Evolutionary conservation across 2,888 invertebrate genomes (phyloP), one percentile per base, ranked within the genome.

Genomic region (Beris morrisii): DNA sequence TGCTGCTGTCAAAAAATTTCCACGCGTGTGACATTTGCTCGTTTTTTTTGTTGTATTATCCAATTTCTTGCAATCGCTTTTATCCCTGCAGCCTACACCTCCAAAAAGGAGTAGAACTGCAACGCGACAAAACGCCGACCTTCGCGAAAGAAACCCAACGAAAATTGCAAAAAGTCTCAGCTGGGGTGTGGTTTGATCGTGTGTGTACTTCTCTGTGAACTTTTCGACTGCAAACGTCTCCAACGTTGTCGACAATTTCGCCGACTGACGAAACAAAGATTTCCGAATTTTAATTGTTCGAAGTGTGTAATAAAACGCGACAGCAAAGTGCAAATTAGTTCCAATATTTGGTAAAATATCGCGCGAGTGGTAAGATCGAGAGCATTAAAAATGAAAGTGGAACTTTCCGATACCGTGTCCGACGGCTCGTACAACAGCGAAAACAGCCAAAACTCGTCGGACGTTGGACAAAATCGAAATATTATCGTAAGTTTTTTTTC

Each of bases 371-470:
- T 11, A n/a, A 55, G 55, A 43, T 45, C 43, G 30, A 22, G 15
- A 22, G 38, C 4, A 28, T 13, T 11, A 30, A 69, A 66, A 63
- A 65, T 69, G 65, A 69, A 69, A 67, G 54, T 64, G n/a, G 69
- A 69, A 50, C 32, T 69, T 12, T 44, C 65, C 2, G 69, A 69
- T 43, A 64, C 32, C 4, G 50, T 59, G 15, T 57, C 65, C 45
- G 67, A 69, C 44, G 67, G 58, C 7, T 69, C 69, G 11, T 67
- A 64, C 45, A 67, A 65, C 28, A 69, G 69, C 28, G 69, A 69
- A 53, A 67, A 65, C 44, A 69, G 69, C 28, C 67, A 69, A 58
- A 69, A 67, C 32, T 69, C 69, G 5, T 67, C 64, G 43, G 69
- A 69, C 48, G 57, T 67, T 2, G 50, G 38, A 11, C 65, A 58